Evolutionary conservation across 2,113 vertebrate species (phyloP), one percentile per base, ranked within the genome.

Genomic region (Bungarus multicinctus): DNA sequence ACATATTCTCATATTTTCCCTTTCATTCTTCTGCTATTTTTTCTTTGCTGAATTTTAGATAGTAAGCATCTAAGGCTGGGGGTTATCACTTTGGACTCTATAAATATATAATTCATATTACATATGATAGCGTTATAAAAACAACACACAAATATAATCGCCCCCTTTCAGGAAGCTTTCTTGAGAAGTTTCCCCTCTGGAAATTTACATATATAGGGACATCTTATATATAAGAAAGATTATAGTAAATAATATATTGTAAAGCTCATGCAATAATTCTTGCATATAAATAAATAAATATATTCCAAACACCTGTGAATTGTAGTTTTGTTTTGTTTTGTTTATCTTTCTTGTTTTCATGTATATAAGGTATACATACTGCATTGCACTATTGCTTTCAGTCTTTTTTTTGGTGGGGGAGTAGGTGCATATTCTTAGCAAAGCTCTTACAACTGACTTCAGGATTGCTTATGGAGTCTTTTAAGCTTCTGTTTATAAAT

Each of bases 261-360:
- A 30, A 39, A 34, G 12, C 45, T 54, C 52, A 53, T 86, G 45
- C 74, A 93, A 55, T 88, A 93, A 94, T 89, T 90, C 89, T 89
- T 81, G 87, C 91, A 91, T 92, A 57, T 64, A 93, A 92, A 93
- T 54, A 53, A 93, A 93, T 91, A 55, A 30, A 47, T 20, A 60
- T 53, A 10, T 88, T 81, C 74, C 45, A 94, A 92, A 93, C 94
- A 92, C 94, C 64, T 91, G 86, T 90, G 12, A 39, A 57, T n/a
- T 53, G 6, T 0, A 5, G 57, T 60, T 23, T 55, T n/a, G n/a
- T 10, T 91, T 20, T 93, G 12, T 25, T 50, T 50, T 50, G 47
- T 8, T 50, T 50, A 50, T 50, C 30, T 52, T 53, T 94, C 16
- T 88, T 91, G 23, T 39, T 55, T 50, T 88, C 87, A 55, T 57